Conservation (phyloP, 1,140 invertebrate genomes). For the Helicoverpa zea region DNA sequence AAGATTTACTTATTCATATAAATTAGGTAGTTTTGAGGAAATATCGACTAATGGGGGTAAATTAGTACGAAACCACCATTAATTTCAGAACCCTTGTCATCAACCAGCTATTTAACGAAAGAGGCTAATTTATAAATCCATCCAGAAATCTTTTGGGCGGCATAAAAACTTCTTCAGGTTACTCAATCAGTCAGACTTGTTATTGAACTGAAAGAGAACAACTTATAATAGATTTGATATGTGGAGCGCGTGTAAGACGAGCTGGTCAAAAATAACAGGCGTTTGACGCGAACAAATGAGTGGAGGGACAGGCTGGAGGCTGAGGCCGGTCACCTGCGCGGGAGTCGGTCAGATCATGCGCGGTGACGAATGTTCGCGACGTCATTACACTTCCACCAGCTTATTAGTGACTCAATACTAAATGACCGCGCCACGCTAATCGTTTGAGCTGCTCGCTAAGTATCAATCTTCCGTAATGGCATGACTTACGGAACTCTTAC, state of each 20-base stretch:
- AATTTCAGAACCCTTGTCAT: constrained; percentile 2
- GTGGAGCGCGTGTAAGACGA: constrained; percentile 46
- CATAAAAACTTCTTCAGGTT: constrained; percentile 11
- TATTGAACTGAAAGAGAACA: constrained; percentile 36
- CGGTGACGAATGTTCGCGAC: constrained; percentile 46
- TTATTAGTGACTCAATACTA: constrained; percentile 43
- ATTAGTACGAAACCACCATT: not conserved
- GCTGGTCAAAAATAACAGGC: constrained; percentile 57
- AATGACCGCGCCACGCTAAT: constrained; percentile 29
- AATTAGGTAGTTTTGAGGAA: too few species aligned
- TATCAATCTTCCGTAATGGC: constrained; percentile 23
- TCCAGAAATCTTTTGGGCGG: not conserved
- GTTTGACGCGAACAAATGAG: constrained; percentile 58
- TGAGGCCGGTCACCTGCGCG: constrained; percentile 52
- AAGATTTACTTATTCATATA: too few species aligned
- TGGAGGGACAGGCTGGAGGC: constrained; percentile 47
- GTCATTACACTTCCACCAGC: constrained; percentile 37
- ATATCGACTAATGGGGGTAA: too few species aligned
- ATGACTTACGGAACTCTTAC: not conserved
- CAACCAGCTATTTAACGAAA: not conserved
- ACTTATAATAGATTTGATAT: constrained; percentile 46
- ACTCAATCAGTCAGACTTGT: constrained; percentile 30
- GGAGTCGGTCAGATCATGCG: constrained; percentile 33
- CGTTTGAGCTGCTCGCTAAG: not conserved
- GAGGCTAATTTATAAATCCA: constrained; percentile 4